Evolutionary conservation across 2,797 vertebrate species (phyloP).

Genomic region (Megalops cyprinoides): DNA sequence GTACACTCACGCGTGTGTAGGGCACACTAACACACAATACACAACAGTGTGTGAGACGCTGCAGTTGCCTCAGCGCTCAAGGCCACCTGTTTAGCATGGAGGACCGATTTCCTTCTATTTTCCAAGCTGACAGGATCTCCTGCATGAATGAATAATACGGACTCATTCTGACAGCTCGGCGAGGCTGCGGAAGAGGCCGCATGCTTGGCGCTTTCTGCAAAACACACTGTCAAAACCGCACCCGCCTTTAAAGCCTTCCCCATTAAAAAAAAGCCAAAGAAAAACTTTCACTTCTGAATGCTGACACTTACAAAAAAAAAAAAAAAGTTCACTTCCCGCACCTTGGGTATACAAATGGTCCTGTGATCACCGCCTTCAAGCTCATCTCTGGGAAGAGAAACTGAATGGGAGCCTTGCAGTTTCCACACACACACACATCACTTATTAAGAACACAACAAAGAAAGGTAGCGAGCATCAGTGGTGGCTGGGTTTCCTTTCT

Average conservation of each 20-base stretch:
- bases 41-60: not conserved
- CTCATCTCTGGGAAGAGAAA: conserved; percentile 1
- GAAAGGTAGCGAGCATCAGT: not conserved
- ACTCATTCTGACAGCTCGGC: conserved; percentile 10
- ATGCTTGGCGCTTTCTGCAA: not conserved
- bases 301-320: conserved; percentile 13
- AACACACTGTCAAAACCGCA: conserved; percentile 24
- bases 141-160: conserved; percentile 24
- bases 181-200: not conserved
- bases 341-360: not conserved
- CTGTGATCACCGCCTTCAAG: not conserved
- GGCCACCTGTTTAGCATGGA: not conserved
- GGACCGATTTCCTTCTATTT: not conserved
- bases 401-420: not conserved
- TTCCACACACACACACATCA: not conserved
- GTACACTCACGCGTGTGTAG: too few relatives aligned
- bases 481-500: not conserved
- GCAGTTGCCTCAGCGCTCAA: not conserved
- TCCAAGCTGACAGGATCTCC: conserved; percentile 17
- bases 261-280: not conserved
- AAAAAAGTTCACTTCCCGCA: conserved; percentile 1
- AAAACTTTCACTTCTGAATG: not conserved
- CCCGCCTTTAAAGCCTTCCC: not conserved
- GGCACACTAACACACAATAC: too few relatives aligned
- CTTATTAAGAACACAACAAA: not conserved